Conservation (phyloP, 1,140 invertebrate genomes). For the Cydia amplana region DNA sequence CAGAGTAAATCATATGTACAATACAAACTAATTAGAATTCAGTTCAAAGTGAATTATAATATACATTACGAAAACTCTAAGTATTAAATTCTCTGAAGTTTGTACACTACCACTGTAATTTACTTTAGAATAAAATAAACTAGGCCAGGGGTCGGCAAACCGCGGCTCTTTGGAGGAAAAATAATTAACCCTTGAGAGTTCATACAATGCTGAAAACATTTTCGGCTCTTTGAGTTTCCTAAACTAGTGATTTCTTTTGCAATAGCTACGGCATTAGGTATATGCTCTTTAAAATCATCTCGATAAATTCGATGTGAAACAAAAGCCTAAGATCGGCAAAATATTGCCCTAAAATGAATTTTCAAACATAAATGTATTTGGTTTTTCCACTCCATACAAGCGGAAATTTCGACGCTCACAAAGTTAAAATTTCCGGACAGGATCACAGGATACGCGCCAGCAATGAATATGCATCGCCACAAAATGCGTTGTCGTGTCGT, state of each 20-base stretch:
- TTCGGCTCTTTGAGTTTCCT: too few relatives aligned
- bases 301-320: too few relatives aligned
- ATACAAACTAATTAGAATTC: neutral
- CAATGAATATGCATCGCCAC: conserved; percentile 21
- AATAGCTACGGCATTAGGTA: too few relatives aligned
- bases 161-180: neutral
- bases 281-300: too few relatives aligned
- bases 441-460: conserved; percentile 5
- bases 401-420: neutral
- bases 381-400: neutral
- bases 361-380: too few relatives aligned
- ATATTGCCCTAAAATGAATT: too few relatives aligned
- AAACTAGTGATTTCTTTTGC: too few relatives aligned
- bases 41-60: neutral
- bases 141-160: neutral
- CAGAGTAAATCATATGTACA: too few relatives aligned
- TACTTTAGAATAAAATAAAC: neutral
- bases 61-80: too few relatives aligned
- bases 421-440: conserved; percentile 13
- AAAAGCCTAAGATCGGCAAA: too few relatives aligned
- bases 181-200: too few relatives aligned
- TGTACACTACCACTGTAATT: neutral
- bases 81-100: neutral
- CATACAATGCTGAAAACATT: too few relatives aligned
- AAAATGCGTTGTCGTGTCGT: conserved; percentile 1